phyloP scores from a whole-genome alignment of 1,140 invertebrate species.

The Aphelenchoides besseyi region DNA sequence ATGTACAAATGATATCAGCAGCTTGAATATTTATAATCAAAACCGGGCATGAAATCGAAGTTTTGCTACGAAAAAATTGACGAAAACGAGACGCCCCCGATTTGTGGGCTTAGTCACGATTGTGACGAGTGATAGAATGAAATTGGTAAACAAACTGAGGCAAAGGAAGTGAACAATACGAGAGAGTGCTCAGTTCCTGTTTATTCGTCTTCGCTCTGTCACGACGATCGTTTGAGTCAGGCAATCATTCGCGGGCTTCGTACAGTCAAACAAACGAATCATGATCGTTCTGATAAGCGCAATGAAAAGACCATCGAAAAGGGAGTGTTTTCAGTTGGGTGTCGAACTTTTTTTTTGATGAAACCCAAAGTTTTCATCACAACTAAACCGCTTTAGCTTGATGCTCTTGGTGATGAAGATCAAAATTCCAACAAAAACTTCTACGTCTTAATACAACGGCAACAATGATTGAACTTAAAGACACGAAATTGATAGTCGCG shows the following conservation, averaged over 20 bases:
- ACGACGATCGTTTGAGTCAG: no score
- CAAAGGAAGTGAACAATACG: not conserved
- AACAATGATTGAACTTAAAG: no score
- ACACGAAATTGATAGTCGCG: no score
- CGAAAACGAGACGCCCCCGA: not conserved
- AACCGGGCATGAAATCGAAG: not conserved
- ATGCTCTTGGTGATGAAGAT: no score
- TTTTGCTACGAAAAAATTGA: not conserved
- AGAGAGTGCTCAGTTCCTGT: not conserved
- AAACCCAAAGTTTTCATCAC: not conserved
- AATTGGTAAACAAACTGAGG: not conserved
- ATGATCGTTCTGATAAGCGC: not conserved
- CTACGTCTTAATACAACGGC: no score
- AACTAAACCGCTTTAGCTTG: no score
- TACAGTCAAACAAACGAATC: not conserved
- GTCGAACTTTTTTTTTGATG: not conserved
- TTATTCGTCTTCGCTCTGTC: not conserved
- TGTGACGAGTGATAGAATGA: not conserved
- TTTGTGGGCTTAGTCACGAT: not conserved
- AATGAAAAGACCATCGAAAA: not conserved
- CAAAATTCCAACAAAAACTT: no score
- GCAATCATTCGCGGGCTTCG: no score
- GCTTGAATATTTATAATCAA: not conserved
- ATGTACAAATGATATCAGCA: not conserved
- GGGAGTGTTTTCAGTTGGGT: not conserved